A percentile compares a stretch with the other conserved stretches of the same genome.
Evolutionary conservation across 2,113 vertebrate genomes (phyloP).

Genomic region (Melierax canorus): DNA sequence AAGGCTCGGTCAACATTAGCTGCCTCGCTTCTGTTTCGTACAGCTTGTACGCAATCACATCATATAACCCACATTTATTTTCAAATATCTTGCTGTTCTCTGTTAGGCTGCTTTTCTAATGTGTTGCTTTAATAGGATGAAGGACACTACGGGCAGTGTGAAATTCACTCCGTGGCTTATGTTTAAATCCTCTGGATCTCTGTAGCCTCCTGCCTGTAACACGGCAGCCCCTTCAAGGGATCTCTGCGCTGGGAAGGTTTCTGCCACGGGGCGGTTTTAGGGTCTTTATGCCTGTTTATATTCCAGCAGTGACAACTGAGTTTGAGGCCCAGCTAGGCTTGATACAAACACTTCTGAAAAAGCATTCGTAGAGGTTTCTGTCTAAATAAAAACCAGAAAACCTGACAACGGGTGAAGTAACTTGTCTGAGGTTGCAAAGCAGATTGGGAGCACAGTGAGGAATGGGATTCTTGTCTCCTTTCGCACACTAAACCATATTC

Average conservation of each 20-base stretch:
- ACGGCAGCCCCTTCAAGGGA: accelerated
- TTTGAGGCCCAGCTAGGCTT: neutral
- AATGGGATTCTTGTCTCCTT: neutral
- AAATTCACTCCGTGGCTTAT: neutral
- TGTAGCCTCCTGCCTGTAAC: neutral
- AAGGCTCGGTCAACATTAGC: neutral
- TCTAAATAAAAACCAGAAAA: neutral
- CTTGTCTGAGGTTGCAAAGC: neutral
- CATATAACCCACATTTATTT: neutral
- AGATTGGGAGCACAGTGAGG: neutral
- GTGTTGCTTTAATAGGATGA: neutral
- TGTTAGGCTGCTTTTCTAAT: neutral
- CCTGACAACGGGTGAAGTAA: neutral
- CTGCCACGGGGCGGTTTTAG: neutral
- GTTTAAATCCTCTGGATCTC: neutral
- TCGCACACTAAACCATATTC: neutral
- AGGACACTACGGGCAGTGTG: neutral
- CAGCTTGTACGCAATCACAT: neutral
- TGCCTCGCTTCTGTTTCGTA: neutral
- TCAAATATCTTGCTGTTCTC: neutral
- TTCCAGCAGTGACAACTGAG: neutral
- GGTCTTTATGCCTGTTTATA: neutral
- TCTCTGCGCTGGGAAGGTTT: neutral
- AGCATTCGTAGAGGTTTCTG: neutral
- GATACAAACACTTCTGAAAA: neutral